phyloP scores from a whole-genome alignment of 1,140 invertebrate genomes.

The Adelges cooleyi region DNA sequence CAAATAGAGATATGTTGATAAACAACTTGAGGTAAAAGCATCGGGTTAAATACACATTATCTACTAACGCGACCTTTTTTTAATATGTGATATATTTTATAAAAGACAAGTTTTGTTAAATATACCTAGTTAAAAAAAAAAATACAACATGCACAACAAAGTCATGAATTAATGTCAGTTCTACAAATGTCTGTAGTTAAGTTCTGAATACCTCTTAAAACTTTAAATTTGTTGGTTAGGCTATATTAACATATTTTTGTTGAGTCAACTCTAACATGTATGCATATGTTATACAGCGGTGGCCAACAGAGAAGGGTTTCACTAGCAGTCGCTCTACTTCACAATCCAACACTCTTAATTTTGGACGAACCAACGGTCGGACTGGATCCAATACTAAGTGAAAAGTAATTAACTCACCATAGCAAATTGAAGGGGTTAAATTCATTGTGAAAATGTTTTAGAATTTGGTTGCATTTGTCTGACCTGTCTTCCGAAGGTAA shows the following conservation, averaged over 20 bases:
- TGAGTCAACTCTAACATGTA: not conserved
- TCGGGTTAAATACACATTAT: not conserved
- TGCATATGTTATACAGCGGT: conserved; percentile 51
- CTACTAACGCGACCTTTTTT: too few species aligned
- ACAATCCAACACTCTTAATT: conserved; percentile 75
- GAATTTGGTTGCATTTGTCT: conserved; percentile 21
- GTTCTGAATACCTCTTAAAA: too few species aligned
- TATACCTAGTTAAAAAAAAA: too few species aligned
- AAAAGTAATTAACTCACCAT: conserved; percentile 38
- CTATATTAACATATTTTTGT: too few species aligned
- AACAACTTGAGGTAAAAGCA: conserved; percentile 31
- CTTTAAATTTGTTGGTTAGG: too few species aligned
- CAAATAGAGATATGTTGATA: conserved; percentile 30
- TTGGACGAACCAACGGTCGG: conserved; percentile 89
- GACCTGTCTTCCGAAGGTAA: conserved; percentile 42
- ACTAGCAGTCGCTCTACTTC: conserved; percentile 72
- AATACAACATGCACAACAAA: too few species aligned
- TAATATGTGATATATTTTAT: too few species aligned
- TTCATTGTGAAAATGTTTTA: too few species aligned
- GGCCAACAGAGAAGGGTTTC: conserved; percentile 80
- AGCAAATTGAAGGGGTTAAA: not conserved
- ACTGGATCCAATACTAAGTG: conserved; percentile 74
- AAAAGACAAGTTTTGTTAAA: too few species aligned
- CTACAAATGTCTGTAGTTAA: too few species aligned
- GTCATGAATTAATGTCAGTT: too few species aligned